Conservation (phyloP, 2,113 vertebrate species). For the Redunca redunca region DNA sequence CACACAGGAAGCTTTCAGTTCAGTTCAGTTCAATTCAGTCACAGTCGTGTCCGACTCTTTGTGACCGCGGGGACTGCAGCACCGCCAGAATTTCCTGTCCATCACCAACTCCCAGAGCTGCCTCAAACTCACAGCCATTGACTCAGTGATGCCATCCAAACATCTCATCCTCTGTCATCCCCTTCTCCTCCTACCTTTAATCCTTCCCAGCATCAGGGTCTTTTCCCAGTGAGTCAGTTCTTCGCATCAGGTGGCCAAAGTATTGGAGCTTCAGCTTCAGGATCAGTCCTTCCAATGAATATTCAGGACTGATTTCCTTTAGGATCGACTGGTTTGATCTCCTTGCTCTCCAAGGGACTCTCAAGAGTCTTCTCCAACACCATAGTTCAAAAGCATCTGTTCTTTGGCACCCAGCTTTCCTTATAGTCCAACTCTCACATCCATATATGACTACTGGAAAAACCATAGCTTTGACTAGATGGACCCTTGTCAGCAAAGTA, state of each 20-base stretch:
- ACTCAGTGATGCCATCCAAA: neutral
- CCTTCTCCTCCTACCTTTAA: neutral
- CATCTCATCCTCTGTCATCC: neutral
- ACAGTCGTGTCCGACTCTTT: neutral
- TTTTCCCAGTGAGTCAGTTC: neutral
- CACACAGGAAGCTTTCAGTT: neutral
- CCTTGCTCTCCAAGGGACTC: neutral
- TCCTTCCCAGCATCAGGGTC: neutral
- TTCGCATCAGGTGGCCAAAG: neutral
- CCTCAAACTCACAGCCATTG: neutral
- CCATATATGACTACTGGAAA: neutral
- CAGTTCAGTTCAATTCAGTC: neutral
- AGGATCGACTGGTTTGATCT: neutral
- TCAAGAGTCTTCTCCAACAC: neutral
- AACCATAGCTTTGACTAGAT: neutral
- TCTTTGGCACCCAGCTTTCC: neutral
- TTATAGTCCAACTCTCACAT: neutral
- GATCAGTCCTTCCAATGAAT: neutral
- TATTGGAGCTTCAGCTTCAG: neutral
- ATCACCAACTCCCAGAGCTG: neutral
- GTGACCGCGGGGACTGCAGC: neutral
- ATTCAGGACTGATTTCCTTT: neutral
- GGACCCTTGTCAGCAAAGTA: neutral
- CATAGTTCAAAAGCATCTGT: neutral
- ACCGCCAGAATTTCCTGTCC: neutral